phyloP scores from a whole-genome alignment of 2,113 vertebrate species.

The Pterocles gutturalis region DNA sequence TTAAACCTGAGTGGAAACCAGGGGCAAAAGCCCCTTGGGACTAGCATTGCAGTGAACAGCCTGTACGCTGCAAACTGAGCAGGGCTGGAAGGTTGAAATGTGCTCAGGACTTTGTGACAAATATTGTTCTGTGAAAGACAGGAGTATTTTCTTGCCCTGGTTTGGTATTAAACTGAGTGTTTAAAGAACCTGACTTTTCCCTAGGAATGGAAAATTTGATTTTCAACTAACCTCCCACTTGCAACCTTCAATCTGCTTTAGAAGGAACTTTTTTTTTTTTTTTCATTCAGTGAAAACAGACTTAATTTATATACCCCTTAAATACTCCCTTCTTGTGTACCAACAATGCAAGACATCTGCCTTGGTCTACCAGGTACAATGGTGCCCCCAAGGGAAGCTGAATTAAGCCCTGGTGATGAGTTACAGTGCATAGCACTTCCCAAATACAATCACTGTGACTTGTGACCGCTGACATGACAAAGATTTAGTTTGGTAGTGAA shows the following conservation, averaged over 20 bases:
- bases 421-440: constrained; percentile 13
- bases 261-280: neutral
- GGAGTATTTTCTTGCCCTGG: neutral
- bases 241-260: neutral
- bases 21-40: neutral
- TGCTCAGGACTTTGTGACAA: neutral
- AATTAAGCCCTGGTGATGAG: constrained; percentile 40
- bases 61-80: neutral
- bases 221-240: neutral
- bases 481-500: constrained; percentile 56
- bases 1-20: neutral
- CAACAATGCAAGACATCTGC: neutral
- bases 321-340: neutral
- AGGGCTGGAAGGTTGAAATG: neutral
- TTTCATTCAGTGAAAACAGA: neutral
- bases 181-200: neutral
- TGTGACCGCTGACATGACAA: constrained; percentile 24
- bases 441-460: constrained; percentile 18
- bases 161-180: neutral
- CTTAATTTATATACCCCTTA: neutral
- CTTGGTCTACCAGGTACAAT: neutral
- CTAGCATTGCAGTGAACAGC: neutral
- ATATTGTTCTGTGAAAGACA: neutral
- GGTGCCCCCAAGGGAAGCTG: neutral
- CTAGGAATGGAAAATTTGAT: neutral